phyloP scores from a whole-genome alignment of 2,888 invertebrate species.

The Idaea biselata region DNA sequence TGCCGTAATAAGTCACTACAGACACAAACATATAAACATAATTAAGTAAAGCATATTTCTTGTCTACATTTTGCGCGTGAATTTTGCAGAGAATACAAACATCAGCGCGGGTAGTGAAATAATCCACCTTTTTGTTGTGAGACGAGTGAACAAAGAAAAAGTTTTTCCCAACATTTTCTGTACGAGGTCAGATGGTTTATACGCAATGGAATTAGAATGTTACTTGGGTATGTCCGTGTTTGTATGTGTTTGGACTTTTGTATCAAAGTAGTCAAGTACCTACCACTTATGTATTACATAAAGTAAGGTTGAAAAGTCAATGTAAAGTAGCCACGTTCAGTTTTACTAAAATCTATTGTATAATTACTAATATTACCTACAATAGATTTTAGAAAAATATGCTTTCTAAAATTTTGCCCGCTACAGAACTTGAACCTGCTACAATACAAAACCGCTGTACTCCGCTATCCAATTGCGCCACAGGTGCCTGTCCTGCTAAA shows the following conservation, averaged over 20 bases:
- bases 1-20: background rate
- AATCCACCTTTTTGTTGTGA: constrained; percentile 3
- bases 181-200: constrained; percentile 4
- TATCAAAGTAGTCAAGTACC: background rate
- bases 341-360: no score
- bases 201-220: constrained; percentile 1
- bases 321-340: no score
- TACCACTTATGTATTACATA: background rate
- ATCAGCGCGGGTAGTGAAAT: background rate
- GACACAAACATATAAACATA: background rate
- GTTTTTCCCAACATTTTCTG: constrained; percentile 4
- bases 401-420: no score
- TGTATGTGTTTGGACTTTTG: background rate
- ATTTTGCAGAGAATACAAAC: constrained; percentile 4
- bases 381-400: no score
- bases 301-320: no score
- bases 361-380: no score
- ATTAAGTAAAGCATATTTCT: background rate
- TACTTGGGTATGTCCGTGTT: background rate
- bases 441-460: no score
- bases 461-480: no score
- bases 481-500: no score
- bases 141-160: constrained; percentile 3
- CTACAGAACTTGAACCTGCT: no score
- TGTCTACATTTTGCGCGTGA: constrained; percentile 4